Conservation (phyloP, 2,888 invertebrate species). For the Villa cingulata region DNA sequence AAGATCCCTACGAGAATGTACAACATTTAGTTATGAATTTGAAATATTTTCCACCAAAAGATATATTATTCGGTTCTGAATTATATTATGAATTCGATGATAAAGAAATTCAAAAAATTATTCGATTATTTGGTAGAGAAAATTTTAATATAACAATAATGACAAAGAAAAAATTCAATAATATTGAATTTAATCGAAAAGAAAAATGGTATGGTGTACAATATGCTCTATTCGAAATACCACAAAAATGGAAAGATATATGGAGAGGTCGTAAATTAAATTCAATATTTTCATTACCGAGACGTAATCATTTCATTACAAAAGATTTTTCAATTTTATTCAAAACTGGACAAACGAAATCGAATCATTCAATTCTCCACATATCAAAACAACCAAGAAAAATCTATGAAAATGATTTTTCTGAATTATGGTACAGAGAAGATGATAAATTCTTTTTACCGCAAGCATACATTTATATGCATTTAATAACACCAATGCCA, state of each 20-base stretch:
- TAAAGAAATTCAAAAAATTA: conserved; percentile 28
- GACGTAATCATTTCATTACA: conserved; percentile 52
- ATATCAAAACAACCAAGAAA: conserved; percentile 38
- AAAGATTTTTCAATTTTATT: conserved; percentile 40
- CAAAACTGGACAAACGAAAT: background rate
- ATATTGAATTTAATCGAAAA: conserved; percentile 40
- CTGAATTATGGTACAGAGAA: conserved; percentile 63
- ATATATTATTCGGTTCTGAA: conserved; percentile 58
- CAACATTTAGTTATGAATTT: conserved; percentile 58
- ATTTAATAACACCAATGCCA: conserved; percentile 50
- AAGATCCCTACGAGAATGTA: conserved; percentile 53
- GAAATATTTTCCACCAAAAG: conserved; percentile 58
- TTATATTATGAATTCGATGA: conserved; percentile 61
- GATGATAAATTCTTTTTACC: conserved; percentile 67
- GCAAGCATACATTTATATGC: conserved; percentile 51
- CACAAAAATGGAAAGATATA: conserved; percentile 41
- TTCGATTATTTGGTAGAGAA: conserved; percentile 7
- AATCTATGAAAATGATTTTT: conserved; percentile 35
- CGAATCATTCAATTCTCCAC: background rate
- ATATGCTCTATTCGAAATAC: conserved; percentile 47
- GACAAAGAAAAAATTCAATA: conserved; percentile 3
- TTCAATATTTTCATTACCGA: conserved; percentile 47
- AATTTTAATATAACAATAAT: conserved; percentile 14
- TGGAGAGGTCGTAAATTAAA: conserved; percentile 46
- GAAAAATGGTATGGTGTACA: conserved; percentile 70